phyloP scores from a whole-genome alignment of 2,888 invertebrate species.

The Drosophila macrospina region DNA sequence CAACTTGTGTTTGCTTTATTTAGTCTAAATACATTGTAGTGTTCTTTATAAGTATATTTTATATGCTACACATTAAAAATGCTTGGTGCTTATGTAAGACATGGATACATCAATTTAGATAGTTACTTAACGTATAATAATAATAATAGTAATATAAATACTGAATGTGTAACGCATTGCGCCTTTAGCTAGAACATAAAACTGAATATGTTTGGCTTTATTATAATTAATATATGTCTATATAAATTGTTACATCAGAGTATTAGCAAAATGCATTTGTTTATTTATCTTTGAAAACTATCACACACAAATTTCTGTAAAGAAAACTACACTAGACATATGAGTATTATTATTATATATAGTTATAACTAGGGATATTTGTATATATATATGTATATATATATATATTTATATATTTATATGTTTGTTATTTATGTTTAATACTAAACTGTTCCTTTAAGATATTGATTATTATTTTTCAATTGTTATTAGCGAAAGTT shows the following conservation, averaged over 20 bases:
- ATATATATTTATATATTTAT: slow-evolving; percentile 15
- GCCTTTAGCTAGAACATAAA: slow-evolving; percentile 30
- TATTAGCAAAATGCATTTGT: slow-evolving; percentile 45
- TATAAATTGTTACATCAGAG: slow-evolving; percentile 23
- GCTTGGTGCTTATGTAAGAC: slow-evolving; percentile 75
- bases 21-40: slow-evolving; percentile 64
- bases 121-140: slow-evolving; percentile 25
- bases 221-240: slow-evolving; percentile 1
- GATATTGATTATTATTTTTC: neutral
- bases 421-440: too few relatives aligned
- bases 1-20: slow-evolving; percentile 70
- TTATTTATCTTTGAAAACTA: slow-evolving; percentile 74
- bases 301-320: slow-evolving; percentile 70
- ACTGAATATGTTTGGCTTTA: neutral
- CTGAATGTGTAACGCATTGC: slow-evolving; percentile 57
- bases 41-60: slow-evolving; percentile 17
- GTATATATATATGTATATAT: slow-evolving; percentile 9
- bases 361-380: slow-evolving; percentile 22
- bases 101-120: slow-evolving; percentile 48
- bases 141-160: slow-evolving; percentile 48
- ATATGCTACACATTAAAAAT: slow-evolving; percentile 78
- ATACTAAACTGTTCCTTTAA: slow-evolving; percentile 54
- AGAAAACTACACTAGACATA: slow-evolving; percentile 62
- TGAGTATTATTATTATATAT: slow-evolving; percentile 17
- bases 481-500: too few relatives aligned